phyloP scores from a whole-genome alignment of 2,888 invertebrate species.

The Eupithecia vulgata region DNA sequence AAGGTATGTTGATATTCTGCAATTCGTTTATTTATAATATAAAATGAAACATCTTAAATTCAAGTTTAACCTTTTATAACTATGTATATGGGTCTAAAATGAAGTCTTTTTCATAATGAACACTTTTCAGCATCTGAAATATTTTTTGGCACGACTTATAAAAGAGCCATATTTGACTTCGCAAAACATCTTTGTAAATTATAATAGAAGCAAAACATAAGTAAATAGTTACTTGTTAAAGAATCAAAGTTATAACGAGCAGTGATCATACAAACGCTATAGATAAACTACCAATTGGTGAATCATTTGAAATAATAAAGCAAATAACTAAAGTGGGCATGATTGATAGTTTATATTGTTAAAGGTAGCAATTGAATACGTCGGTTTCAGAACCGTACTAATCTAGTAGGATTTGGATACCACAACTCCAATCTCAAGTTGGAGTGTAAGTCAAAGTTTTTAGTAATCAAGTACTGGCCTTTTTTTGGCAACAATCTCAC shows the following conservation, averaged over 20 bases:
- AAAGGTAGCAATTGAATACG: background rate
- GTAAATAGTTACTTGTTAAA: background rate
- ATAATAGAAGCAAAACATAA: background rate
- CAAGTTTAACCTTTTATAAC: too few species aligned
- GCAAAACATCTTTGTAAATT: background rate
- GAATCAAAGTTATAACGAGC: background rate
- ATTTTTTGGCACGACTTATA: background rate
- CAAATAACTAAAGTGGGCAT: background rate
- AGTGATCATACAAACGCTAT: background rate
- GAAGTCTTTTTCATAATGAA: too few species aligned
- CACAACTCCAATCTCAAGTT: background rate
- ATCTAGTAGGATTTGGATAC: background rate
- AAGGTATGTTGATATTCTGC: constrained; percentile 64
- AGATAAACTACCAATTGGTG: background rate
- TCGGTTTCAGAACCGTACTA: background rate
- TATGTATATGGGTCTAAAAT: too few species aligned
- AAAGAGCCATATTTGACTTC: background rate
- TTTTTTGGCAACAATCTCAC: background rate
- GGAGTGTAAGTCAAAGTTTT: too few species aligned
- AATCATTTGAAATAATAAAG: background rate
- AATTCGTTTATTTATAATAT: background rate
- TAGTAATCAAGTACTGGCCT: background rate
- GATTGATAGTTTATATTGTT: background rate
- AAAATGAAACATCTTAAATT: background rate
- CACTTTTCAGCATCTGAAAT: background rate